Base-by-base conservation (phyloP, 1,140 invertebrate species). In the Hyles vespertilio region DNA sequence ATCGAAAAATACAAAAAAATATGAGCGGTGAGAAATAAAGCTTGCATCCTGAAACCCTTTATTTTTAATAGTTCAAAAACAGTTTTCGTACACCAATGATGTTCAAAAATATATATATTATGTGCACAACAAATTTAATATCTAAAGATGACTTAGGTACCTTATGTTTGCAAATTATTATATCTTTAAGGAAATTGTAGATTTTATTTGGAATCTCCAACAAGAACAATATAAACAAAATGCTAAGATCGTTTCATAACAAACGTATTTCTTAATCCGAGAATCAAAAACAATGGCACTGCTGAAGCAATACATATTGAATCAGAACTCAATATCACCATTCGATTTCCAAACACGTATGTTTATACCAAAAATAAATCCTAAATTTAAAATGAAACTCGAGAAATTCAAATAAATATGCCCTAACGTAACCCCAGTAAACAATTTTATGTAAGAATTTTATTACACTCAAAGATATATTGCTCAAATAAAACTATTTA, bases 291-390 rank as follows among this genome's bases (percentile, higher is more conserved):
- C 36, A 40, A 40, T 40, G 0, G 2, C 4, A 40, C 36, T 40
- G 8, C 8, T 40, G 36, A 40, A 8, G 36, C 8, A 40, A 40
- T 5, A 40, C 5, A 8, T 0, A 40, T 40, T 40, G 36, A 51
- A 53, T 43, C 1, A 22, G 40, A 43, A 3, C 10, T 12, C 40
- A 43, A 53, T 43, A 8, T 12, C n/a, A 34, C 33, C 34, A 53
- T 53, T 12, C 12, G 51, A 53, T 53, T 53, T 53, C 51, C 6
- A 53, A 53, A 44, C 51, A 53, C 34, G 51, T 53, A 22, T 51
- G 32, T n/a, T 33, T n/a, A 33, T 49, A 49, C 47, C 32, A 32
- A 49, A 51, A 33, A 5, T 53, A 44, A 22, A 11, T 12, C 3
- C 6, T 12, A 53, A 11, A 53, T 53, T 53, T 53, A 53, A 53